These are phyloP conservation scores for Anguilla obscura DNA, from an alignment of 2,797 vertebrate species.

Conservation along the genomic window DNA sequence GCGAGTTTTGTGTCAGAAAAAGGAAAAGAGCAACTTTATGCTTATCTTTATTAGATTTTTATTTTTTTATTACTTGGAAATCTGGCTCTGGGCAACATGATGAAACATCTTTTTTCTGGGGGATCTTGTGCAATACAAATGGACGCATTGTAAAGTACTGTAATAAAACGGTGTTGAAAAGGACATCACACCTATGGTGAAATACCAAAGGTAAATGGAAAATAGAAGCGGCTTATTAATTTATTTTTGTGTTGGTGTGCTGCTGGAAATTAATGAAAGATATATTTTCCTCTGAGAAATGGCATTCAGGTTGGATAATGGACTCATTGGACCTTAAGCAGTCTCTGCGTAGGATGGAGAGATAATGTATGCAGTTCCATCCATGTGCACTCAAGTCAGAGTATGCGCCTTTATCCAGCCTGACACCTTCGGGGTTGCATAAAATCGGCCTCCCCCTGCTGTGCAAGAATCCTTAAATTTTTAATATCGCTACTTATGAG, in stretches of 20 bases:
- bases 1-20: not conserved
- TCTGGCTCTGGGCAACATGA: not conserved
- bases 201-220: not conserved
- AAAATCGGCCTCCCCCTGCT: not conserved
- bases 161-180: not conserved
- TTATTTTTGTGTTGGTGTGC: not conserved
- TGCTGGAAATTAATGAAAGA: not conserved
- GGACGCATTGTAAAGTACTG: not conserved
- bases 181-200: not conserved
- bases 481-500: constrained; percentile 27
- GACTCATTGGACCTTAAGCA: not conserved
- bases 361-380: not conserved
- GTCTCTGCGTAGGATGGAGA: not conserved
- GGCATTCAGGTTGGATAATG: not conserved
- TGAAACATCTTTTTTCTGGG: not conserved
- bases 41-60: not conserved
- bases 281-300: not conserved
- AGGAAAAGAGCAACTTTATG: not conserved
- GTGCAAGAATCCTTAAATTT: constrained; percentile 20
- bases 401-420: constrained; percentile 2
- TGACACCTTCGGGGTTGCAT: constrained; percentile 15
- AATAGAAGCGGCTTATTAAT: not conserved
- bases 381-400: not conserved
- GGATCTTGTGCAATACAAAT: not conserved
- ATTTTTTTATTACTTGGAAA: not conserved